These are phyloP conservation scores for Ichneumoninae sp. DNA, from an alignment of 2,888 invertebrate species.

Conservation along the genomic window DNA sequence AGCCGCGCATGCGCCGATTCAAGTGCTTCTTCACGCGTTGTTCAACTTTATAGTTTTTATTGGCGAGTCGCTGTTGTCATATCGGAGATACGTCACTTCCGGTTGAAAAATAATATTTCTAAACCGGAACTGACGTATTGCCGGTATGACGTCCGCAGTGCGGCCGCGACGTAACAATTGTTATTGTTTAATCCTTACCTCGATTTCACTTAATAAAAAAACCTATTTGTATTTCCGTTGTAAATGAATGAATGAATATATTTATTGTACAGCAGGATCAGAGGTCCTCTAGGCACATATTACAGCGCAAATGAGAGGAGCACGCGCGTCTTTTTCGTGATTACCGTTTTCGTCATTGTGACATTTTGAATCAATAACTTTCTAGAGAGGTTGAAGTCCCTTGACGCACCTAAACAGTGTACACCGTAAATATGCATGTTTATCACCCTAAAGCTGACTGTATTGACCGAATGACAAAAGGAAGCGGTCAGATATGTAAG, in stretches of 20 bases:
- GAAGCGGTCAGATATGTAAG: background rate
- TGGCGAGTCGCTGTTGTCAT: too few relatives aligned
- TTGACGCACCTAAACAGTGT: background rate
- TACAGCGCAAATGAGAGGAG: too few relatives aligned
- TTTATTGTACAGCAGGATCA: too few relatives aligned
- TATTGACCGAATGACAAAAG: conserved; percentile 47
- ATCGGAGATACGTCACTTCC: background rate
- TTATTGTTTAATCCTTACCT: background rate
- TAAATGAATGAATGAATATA: too few relatives aligned
- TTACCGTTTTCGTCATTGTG: conserved; percentile 12
- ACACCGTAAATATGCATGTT: background rate
- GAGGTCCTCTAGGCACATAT: too few relatives aligned
- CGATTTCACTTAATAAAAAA: background rate
- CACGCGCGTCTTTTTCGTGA: background rate
- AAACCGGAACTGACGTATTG: background rate
- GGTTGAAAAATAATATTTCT: background rate
- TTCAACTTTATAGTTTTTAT: background rate
- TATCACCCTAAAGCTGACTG: conserved; percentile 25
- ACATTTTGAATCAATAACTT: conserved; percentile 24
- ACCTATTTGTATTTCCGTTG: too few relatives aligned
- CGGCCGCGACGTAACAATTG: too few relatives aligned
- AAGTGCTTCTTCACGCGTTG: conserved; percentile 20
- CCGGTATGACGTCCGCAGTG: background rate
- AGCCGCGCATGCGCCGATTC: conserved; percentile 48
- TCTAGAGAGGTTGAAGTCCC: conserved; percentile 41